Percentiles rank a stretch among this genome's conserved stretches.
Evolutionary conservation across 2,797 vertebrate genomes (phyloP).

Genomic region (Hapalemur alaotrensis): DNA sequence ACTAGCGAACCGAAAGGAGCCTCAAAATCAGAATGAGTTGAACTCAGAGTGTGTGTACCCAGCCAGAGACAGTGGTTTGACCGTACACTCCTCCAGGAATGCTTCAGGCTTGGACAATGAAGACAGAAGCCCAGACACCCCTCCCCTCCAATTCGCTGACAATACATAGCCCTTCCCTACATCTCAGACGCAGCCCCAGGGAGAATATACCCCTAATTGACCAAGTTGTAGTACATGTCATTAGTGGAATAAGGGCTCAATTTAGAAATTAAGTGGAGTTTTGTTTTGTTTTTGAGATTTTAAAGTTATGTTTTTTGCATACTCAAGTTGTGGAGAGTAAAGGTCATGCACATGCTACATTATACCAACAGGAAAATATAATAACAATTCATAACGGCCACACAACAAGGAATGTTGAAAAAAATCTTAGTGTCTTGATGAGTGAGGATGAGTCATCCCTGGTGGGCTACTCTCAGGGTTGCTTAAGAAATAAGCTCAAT

Average conservation of each 20-base stretch:
- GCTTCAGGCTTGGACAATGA: not conserved
- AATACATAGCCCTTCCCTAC: not conserved
- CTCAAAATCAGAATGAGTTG: not conserved
- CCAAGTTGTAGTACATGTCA: not conserved
- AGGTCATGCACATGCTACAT: not conserved
- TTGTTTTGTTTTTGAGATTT: not conserved
- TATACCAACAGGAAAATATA: not conserved
- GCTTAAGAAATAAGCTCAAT: not conserved
- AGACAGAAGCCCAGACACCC: too few relatives aligned
- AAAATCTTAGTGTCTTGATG: not conserved
- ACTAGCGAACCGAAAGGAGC: not conserved
- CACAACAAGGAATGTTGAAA: not conserved
- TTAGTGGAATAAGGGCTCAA: not conserved
- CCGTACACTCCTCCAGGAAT: not conserved
- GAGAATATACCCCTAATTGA: not conserved
- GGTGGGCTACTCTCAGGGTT: not conserved
- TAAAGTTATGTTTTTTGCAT: not conserved
- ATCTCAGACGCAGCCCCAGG: not conserved
- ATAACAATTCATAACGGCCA: not conserved
- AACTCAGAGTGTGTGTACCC: not conserved
- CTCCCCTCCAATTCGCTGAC: not conserved
- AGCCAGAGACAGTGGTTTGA: not conserved
- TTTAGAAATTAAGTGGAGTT: not conserved
- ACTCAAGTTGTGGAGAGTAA: not conserved
- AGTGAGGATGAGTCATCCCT: not conserved